Conservation (phyloP, 2,113 vertebrate genomes). For the Trichomycterus rosablanca region DNA sequence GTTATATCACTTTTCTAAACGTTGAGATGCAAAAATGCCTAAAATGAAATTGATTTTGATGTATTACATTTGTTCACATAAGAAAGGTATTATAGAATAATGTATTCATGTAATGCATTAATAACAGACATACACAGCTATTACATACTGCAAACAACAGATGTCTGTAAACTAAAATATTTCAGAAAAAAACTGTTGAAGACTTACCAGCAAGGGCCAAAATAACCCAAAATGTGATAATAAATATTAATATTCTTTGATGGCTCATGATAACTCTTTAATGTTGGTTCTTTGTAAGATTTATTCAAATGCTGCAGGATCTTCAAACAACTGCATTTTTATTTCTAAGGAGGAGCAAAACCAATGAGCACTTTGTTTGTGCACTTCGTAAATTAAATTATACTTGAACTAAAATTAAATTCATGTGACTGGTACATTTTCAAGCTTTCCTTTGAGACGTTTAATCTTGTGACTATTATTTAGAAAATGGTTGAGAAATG, state of each 20-base stretch:
- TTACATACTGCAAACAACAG: not conserved
- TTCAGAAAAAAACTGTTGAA: not conserved
- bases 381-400: constrained; percentile 19
- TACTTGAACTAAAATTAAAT: not conserved
- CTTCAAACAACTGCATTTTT: not conserved
- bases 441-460: too few species aligned
- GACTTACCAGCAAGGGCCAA: constrained; percentile 32
- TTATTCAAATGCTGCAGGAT: constrained; percentile 4
- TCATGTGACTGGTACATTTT: constrained; percentile 23
- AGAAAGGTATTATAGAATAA: too few species aligned
- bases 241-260: constrained; percentile 16
- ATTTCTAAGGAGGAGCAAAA: constrained; percentile 6
- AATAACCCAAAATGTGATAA: constrained; percentile 28
- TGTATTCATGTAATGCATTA: too few species aligned
- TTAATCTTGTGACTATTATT: too few species aligned
- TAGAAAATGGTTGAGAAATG: too few species aligned
- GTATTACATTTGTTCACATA: too few species aligned
- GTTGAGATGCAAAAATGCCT: too few species aligned
- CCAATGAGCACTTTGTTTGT: not conserved
- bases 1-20: too few species aligned
- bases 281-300: not conserved
- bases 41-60: too few species aligned
- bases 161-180: not conserved
- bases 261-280: constrained; percentile 30
- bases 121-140: too few species aligned